A percentile compares a stretch with the other conserved stretches of the same genome.
These are phyloP conservation scores for Sebastes umbrosus DNA, from an alignment of 2,797 vertebrate species.

Conservation along the genomic window DNA sequence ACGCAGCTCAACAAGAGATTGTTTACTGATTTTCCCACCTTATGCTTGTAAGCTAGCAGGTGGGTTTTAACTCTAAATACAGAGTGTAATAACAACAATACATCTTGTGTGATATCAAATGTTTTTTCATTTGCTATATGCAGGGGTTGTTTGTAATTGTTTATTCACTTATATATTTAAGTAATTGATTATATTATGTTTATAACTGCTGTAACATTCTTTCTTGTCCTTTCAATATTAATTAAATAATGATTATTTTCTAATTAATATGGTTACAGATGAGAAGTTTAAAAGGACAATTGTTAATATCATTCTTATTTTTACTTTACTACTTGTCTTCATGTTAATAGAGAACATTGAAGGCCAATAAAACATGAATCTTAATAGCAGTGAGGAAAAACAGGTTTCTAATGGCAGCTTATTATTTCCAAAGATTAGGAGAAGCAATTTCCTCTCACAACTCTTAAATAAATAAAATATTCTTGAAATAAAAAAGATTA, in stretches of 20 bases:
- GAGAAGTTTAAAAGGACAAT: background rate
- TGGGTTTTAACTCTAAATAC: background rate
- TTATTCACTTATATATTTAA: background rate
- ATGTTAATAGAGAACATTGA: background rate
- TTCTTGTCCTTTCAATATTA: background rate
- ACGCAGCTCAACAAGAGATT: background rate
- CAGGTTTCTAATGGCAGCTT: background rate
- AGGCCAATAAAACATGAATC: background rate
- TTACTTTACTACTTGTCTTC: background rate
- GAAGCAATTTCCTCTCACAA: conserved; percentile 23
- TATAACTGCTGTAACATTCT: background rate
- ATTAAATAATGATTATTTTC: background rate
- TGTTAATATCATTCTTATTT: background rate
- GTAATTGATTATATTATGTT: background rate
- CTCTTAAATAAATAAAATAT: conserved; percentile 11
- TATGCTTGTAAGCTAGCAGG: background rate
- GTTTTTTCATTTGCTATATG: too few relatives aligned
- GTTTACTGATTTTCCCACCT: background rate
- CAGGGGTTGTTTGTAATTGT: background rate
- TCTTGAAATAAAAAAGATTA: conserved; percentile 10
- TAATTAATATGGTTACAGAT: background rate
- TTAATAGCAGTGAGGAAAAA: background rate
- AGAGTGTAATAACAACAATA: background rate
- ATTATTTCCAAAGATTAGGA: conserved; percentile 5
- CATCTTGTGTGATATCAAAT: background rate